These are phyloP conservation scores for Puma concolor DNA, from an alignment of 2,113 vertebrate genomes.

Conservation along the genomic window DNA sequence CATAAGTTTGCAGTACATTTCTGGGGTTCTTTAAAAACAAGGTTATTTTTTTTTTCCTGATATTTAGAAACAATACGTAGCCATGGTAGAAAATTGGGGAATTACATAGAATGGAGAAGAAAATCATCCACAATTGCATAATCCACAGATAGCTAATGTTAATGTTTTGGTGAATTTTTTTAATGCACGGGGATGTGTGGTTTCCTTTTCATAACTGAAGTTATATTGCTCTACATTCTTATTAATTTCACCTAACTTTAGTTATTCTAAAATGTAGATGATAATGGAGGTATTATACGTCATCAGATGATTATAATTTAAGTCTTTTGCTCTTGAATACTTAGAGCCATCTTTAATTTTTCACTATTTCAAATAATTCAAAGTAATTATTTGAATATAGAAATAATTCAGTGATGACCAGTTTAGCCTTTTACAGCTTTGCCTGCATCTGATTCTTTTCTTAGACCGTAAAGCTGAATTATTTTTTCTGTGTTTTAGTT, in stretches of 20 bases:
- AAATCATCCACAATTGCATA: background rate
- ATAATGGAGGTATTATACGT: background rate
- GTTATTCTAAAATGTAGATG: constrained; percentile 18
- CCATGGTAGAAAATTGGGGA: background rate
- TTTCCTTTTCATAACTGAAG: constrained; percentile 27
- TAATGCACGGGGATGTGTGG: background rate
- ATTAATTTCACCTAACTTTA: constrained; percentile 8
- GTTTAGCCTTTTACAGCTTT: constrained; percentile 29
- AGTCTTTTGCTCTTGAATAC: constrained; percentile 19
- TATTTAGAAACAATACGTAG: background rate
- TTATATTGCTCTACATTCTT: background rate
- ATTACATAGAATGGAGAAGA: background rate
- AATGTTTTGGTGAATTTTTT: background rate
- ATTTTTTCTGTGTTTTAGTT: background rate
- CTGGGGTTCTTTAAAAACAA: background rate
- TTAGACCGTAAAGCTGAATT: background rate
- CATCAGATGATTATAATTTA: constrained; percentile 1
- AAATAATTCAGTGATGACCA: background rate
- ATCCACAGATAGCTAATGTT: background rate
- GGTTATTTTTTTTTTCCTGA: background rate
- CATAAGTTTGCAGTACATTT: background rate
- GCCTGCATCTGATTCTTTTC: background rate
- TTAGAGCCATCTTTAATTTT: constrained; percentile 1
- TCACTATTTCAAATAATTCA: constrained; percentile 18
- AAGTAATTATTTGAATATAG: constrained; percentile 24